Percentiles rank a stretch among this genome's conserved stretches.
phyloP scores from a whole-genome alignment of 2,113 vertebrate genomes.

The Trinectes maculatus region DNA sequence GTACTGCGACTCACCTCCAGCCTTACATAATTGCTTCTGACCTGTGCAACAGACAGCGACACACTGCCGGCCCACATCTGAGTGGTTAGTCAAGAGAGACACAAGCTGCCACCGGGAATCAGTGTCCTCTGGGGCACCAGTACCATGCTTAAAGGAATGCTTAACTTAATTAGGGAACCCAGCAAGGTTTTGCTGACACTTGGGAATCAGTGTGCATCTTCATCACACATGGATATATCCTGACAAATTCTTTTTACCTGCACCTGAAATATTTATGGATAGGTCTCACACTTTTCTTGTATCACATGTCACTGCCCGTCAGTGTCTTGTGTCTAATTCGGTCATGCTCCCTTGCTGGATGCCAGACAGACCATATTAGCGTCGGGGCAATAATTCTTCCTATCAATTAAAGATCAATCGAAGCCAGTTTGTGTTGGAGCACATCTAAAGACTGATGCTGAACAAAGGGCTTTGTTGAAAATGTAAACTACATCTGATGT shows the following conservation, averaged over 20 bases:
- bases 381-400: neutral
- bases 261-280: slow-evolving; percentile 12
- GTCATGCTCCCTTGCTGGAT: neutral
- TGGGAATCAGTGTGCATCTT: slow-evolving; percentile 25
- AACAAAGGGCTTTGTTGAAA: neutral
- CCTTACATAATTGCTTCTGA: slow-evolving; percentile 72
- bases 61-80: slow-evolving; percentile 37
- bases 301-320: slow-evolving; percentile 36
- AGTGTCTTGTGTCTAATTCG: slow-evolving; percentile 17
- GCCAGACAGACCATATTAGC: neutral
- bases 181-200: slow-evolving; percentile 27
- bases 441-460: neutral
- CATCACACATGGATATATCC: neutral
- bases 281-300: slow-evolving; percentile 27
- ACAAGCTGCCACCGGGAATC: slow-evolving; percentile 50
- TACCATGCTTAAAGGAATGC: slow-evolving; percentile 25
- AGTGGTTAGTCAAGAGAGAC: slow-evolving; percentile 52
- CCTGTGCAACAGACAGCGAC: slow-evolving; percentile 55
- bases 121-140: slow-evolving; percentile 36
- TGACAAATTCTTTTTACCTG: no score
- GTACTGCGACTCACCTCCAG: slow-evolving; percentile 63
- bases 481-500: neutral
- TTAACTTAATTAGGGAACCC: slow-evolving; percentile 49
- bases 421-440: neutral
- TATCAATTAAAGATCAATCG: neutral